Evolutionary conservation across 2,888 invertebrate genomes (phyloP).

Genomic region (Shargacucullia verbasci): DNA sequence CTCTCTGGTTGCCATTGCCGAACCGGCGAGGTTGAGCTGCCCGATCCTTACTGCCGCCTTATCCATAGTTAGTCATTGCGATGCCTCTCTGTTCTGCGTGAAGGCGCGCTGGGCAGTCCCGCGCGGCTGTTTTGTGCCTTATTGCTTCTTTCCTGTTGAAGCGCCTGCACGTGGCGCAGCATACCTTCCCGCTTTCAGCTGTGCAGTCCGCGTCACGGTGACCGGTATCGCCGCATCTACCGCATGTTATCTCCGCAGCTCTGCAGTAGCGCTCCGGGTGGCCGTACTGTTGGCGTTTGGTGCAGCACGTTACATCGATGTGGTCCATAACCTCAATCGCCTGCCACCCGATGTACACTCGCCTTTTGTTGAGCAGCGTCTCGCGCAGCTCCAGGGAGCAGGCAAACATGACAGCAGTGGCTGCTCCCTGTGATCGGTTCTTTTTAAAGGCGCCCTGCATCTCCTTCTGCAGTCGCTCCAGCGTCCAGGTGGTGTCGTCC

Average conservation of each 20-base stretch:
- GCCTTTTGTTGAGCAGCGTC: not conserved
- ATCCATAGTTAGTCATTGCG: conserved; percentile 23
- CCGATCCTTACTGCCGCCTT: not conserved
- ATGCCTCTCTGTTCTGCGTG: conserved; percentile 39
- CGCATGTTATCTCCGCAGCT: not conserved
- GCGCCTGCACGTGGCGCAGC: conserved; percentile 42
- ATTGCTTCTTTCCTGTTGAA: conserved; percentile 1
- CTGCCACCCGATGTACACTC: conserved; percentile 32
- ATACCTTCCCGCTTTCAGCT: too few relatives aligned
- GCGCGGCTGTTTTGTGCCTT: conserved; percentile 33
- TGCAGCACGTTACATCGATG: conserved; percentile 45
- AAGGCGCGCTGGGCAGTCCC: conserved; percentile 39
- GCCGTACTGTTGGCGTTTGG: conserved; percentile 51
- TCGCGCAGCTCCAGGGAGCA: not conserved
- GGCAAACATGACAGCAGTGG: accelerated
- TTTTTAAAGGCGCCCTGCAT: too few relatives aligned
- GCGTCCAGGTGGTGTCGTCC: not conserved
- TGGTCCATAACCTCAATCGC: too few relatives aligned
- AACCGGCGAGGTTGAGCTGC: conserved; percentile 29
- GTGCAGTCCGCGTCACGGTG: not conserved
- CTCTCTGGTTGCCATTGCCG: too few relatives aligned
- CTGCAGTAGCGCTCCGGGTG: too few relatives aligned
- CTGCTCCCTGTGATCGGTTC: not conserved
- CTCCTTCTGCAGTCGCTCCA: not conserved
- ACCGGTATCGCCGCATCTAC: not conserved